Evolutionary conservation across 2,113 vertebrate genomes (phyloP).

Genomic region (Geococcyx californianus): DNA sequence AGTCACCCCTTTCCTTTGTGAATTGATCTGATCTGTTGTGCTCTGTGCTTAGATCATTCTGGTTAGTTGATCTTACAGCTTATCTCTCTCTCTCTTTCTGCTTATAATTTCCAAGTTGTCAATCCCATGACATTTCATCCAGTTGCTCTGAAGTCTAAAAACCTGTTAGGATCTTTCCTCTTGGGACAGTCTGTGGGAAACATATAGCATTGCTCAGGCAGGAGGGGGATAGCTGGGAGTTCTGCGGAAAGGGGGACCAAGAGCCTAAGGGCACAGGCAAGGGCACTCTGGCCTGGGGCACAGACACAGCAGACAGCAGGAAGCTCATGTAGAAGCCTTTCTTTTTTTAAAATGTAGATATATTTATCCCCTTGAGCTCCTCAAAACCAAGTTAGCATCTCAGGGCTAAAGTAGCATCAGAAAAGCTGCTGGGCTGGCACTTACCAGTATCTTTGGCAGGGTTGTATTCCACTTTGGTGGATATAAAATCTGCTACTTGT

Average conservation of each 20-base stretch:
- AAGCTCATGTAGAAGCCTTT: neutral
- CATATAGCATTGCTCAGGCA: neutral
- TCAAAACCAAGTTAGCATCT: conserved; percentile 57
- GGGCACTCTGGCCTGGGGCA: neutral
- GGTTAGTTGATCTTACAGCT: conserved; percentile 52
- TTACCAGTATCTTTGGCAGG: conserved; percentile 52
- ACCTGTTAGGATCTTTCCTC: conserved; percentile 40
- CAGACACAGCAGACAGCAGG: neutral
- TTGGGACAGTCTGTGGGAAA: conserved; percentile 24
- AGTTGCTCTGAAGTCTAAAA: conserved; percentile 66
- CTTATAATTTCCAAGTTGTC: conserved; percentile 57
- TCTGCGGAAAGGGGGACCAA: neutral
- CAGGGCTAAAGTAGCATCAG: conserved; percentile 58
- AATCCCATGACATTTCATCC: conserved; percentile 80
- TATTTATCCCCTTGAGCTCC: neutral
- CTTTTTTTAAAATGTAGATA: neutral
- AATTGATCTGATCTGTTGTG: conserved; percentile 34
- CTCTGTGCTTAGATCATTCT: conserved; percentile 74
- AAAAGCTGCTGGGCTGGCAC: conserved; percentile 58
- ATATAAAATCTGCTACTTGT: conserved; percentile 62
- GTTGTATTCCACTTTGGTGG: conserved; percentile 52
- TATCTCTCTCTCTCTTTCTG: neutral
- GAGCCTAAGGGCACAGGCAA: neutral
- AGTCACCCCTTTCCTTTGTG: conserved; percentile 42
- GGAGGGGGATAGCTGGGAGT: neutral